phyloP scores from a whole-genome alignment of 2,113 vertebrate genomes.

The Leptosomus discolor region DNA sequence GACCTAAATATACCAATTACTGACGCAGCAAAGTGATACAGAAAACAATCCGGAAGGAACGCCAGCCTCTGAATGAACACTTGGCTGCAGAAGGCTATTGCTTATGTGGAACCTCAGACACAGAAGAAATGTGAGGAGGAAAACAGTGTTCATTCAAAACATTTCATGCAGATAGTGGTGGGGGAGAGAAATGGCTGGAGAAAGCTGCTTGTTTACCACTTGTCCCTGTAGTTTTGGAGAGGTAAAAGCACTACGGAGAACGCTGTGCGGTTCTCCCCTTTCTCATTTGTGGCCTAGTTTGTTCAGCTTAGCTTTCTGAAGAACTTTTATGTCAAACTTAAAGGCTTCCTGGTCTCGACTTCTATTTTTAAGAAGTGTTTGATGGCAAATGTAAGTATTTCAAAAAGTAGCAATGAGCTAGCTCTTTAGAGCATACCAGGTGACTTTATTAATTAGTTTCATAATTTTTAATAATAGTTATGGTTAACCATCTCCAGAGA shows the following conservation, averaged over 20 bases:
- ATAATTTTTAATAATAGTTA: neutral
- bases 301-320: neutral
- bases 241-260: neutral
- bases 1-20: conserved; percentile 61
- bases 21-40: neutral
- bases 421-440: neutral
- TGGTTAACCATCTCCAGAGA: neutral
- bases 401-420: neutral
- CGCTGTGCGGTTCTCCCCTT: neutral
- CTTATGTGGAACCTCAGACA: neutral
- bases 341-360: neutral
- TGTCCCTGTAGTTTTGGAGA: neutral
- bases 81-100: conserved; percentile 6
- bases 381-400: neutral
- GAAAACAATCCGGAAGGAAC: conserved; percentile 16
- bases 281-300: neutral
- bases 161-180: neutral
- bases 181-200: neutral
- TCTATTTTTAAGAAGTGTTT: neutral
- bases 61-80: conserved; percentile 17
- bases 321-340: neutral
- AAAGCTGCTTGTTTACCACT: neutral
- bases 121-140: neutral
- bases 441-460: neutral
- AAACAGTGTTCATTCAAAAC: neutral